Conservation (phyloP, 2,888 invertebrate genomes). For the Branchellion lobata region DNA sequence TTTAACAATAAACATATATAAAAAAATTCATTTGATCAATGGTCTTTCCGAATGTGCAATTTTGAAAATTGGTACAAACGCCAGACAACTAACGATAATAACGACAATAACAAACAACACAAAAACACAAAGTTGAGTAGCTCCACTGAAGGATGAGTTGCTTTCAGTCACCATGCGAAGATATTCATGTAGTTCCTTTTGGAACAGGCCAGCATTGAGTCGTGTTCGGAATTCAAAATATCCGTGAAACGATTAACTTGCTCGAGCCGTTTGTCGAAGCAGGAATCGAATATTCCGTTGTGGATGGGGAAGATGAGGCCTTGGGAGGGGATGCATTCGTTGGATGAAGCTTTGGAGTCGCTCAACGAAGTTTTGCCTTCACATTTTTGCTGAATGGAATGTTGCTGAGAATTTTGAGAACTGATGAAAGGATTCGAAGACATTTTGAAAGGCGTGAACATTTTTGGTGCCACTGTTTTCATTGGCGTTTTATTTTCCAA, state of each 20-base stretch:
- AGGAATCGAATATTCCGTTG: background rate
- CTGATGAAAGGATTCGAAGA: background rate
- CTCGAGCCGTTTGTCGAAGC: background rate
- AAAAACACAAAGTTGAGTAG: too few relatives aligned
- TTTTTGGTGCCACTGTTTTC: background rate
- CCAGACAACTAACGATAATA: too few relatives aligned
- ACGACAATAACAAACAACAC: too few relatives aligned
- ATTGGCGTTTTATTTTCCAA: background rate
- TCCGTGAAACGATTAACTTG: background rate
- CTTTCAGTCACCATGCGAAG: conserved; percentile 3
- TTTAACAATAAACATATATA: too few relatives aligned
- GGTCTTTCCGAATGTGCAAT: too few relatives aligned
- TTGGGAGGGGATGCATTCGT: background rate
- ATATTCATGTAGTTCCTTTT: conserved; percentile 5
- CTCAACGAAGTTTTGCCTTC: background rate
- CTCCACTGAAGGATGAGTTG: too few relatives aligned
- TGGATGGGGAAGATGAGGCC: background rate
- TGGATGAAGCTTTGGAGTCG: background rate
- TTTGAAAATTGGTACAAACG: too few relatives aligned
- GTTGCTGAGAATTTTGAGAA: background rate
- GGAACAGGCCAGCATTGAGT: background rate
- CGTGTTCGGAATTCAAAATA: background rate
- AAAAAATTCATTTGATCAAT: too few relatives aligned
- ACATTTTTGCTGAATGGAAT: background rate
- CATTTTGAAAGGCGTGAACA: background rate